Evolutionary conservation across 2,113 vertebrate genomes (phyloP).

Genomic region (Lucifuga dentata): DNA sequence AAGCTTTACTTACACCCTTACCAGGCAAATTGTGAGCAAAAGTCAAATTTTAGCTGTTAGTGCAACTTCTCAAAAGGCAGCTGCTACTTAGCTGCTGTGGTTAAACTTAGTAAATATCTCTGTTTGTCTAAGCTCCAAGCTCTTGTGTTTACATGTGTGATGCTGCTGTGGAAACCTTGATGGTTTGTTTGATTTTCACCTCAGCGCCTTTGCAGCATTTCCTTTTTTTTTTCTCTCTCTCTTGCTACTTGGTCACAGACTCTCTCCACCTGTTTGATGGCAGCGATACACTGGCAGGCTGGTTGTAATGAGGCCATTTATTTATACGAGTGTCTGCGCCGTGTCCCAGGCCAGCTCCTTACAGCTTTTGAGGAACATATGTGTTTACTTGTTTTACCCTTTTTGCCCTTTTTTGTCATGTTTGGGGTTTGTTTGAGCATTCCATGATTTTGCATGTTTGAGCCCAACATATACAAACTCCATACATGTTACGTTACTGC

Average conservation of each 20-base stretch:
- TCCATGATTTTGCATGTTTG: too few relatives aligned
- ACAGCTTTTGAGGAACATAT: constrained; percentile 17
- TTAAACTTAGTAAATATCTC: constrained; percentile 57
- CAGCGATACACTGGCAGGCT: not conserved
- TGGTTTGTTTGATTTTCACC: constrained; percentile 75
- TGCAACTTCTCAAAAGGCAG: constrained; percentile 9
- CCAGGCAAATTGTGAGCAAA: not conserved
- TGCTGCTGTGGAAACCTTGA: constrained; percentile 69
- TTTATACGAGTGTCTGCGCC: constrained; percentile 45
- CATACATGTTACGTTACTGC: too few relatives aligned
- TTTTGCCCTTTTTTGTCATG: not conserved
- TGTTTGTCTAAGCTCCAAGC: constrained; percentile 46
- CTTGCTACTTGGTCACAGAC: constrained; percentile 54
- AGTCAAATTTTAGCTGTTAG: constrained; percentile 4
- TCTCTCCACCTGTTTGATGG: constrained; percentile 61
- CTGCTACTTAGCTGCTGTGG: constrained; percentile 23
- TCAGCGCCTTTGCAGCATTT: constrained; percentile 31
- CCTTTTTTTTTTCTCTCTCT: not conserved
- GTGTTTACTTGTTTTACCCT: constrained; percentile 3
- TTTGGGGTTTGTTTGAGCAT: constrained; percentile 14
- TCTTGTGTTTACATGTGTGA: constrained; percentile 56
- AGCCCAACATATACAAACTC: too few relatives aligned
- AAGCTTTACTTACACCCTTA: not conserved
- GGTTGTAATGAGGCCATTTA: constrained; percentile 29
- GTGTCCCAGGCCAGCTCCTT: constrained; percentile 57